A percentile compares a stretch with the other conserved stretches of the same genome.
phyloP scores from a whole-genome alignment of 2,888 invertebrate genomes.

The Odontocolon sp. region DNA sequence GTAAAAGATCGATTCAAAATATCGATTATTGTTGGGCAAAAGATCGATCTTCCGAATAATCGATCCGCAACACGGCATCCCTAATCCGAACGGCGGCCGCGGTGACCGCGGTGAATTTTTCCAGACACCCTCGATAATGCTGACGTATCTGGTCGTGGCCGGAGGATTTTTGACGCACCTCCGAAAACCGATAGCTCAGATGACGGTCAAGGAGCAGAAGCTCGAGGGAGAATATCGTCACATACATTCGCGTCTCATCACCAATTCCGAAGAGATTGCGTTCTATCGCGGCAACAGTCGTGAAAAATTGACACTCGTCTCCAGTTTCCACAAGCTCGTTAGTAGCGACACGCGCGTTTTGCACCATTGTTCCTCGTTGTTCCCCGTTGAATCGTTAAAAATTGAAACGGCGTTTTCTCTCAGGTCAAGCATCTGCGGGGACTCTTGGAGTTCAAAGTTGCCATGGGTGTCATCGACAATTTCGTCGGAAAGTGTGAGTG shows the following conservation, averaged over 20 bases:
- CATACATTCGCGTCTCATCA: constrained; percentile 97
- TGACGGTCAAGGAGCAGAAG: constrained; percentile 97
- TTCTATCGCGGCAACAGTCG: constrained; percentile 92
- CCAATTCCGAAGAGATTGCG: constrained; percentile 97
- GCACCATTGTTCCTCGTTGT: not conserved
- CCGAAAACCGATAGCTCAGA: constrained; percentile 90
- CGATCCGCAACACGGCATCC: too few relatives aligned
- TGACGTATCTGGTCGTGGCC: constrained; percentile 93
- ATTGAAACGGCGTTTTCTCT: constrained; percentile 63
- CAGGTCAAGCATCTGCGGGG: constrained; percentile 90
- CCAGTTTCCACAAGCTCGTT: constrained; percentile 93
- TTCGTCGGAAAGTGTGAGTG: constrained; percentile 97
- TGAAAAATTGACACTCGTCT: constrained; percentile 93
- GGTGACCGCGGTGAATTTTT: constrained; percentile 65
- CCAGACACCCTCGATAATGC: constrained; percentile 94
- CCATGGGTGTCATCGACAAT: constrained; percentile 97
- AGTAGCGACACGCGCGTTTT: constrained; percentile 44
- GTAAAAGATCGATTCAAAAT: too few relatives aligned
- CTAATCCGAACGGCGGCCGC: too few relatives aligned
- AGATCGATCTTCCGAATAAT: too few relatives aligned
- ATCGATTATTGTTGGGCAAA: too few relatives aligned
- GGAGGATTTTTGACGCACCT: constrained; percentile 93
- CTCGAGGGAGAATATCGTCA: constrained; percentile 99
- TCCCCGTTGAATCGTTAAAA: not conserved
- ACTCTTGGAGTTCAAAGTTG: constrained; percentile 93